These are phyloP conservation scores for Anniella stebbinsi DNA, from an alignment of 2,797 vertebrate genomes.

Conservation along the genomic window DNA sequence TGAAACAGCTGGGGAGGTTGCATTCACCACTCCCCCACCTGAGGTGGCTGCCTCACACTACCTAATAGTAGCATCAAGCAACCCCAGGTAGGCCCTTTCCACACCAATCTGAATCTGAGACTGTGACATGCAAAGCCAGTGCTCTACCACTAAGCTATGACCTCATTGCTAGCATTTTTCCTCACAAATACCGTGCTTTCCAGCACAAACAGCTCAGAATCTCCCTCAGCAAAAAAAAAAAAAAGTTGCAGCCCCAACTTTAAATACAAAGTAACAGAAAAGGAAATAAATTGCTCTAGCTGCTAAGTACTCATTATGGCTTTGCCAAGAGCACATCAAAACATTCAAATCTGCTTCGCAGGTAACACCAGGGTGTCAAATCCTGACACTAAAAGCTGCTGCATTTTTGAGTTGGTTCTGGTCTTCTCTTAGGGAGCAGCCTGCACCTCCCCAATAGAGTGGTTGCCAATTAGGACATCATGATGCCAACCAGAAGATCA, in stretches of 20 bases:
- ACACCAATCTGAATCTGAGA: not conserved
- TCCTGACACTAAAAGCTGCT: not conserved
- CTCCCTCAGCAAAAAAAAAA: not conserved
- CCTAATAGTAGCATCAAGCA: too few species aligned
- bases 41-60: too few species aligned
- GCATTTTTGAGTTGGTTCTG: not conserved
- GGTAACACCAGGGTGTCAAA: not conserved
- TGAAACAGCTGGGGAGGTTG: too few species aligned
- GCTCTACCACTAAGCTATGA: not conserved
- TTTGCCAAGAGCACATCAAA: not conserved
- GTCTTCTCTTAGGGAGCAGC: not conserved
- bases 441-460: not conserved
- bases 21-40: too few species aligned
- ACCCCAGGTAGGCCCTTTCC: too few species aligned
- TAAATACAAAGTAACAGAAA: not conserved
- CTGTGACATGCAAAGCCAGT: not conserved
- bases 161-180: not conserved
- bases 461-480: not conserved
- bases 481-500: slow-evolving; percentile 8
- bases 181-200: not conserved
- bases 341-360: not conserved
- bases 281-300: not conserved
- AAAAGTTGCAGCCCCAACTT: not conserved
- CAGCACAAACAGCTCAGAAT: not conserved
- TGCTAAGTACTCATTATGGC: not conserved